Evolutionary conservation across 1,140 invertebrate genomes (phyloP).

Genomic region (Magallana gigas): DNA sequence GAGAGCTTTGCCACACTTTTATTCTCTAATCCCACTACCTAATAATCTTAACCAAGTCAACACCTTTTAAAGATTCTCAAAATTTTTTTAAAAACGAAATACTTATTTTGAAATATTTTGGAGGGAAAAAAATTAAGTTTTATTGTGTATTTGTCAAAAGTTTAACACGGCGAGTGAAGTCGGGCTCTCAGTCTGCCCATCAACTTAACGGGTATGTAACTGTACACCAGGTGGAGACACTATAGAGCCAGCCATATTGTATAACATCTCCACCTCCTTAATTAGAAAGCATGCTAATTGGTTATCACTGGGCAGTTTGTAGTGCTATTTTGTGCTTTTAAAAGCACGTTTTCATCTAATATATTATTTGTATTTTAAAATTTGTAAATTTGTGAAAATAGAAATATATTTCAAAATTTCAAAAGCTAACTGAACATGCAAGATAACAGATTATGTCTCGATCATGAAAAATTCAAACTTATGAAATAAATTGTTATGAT

Average conservation of each 20-base stretch:
- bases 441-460: no score
- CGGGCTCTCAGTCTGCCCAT: constrained; percentile 18
- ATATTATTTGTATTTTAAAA: not conserved
- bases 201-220: constrained; percentile 26
- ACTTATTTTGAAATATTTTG: not conserved
- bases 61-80: not conserved
- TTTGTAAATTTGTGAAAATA: no score
- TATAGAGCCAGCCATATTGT: constrained; percentile 30
- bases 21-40: not conserved
- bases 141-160: constrained; percentile 32
- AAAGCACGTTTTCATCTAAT: constrained; percentile 18
- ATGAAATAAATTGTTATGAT: no score
- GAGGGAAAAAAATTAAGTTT: not conserved
- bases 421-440: no score
- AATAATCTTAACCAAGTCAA: not conserved
- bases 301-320: constrained; percentile 24
- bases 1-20: constrained; percentile 1
- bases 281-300: constrained; percentile 26
- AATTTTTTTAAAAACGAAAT: not conserved
- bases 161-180: constrained; percentile 21
- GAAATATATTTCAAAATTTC: no score
- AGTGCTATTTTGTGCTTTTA: constrained; percentile 29
- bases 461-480: no score
- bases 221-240: constrained; percentile 29
- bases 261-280: constrained; percentile 34